Evolutionary conservation across 2,797 vertebrate genomes (phyloP).

Genomic region (Lophotriccus pileatus): DNA sequence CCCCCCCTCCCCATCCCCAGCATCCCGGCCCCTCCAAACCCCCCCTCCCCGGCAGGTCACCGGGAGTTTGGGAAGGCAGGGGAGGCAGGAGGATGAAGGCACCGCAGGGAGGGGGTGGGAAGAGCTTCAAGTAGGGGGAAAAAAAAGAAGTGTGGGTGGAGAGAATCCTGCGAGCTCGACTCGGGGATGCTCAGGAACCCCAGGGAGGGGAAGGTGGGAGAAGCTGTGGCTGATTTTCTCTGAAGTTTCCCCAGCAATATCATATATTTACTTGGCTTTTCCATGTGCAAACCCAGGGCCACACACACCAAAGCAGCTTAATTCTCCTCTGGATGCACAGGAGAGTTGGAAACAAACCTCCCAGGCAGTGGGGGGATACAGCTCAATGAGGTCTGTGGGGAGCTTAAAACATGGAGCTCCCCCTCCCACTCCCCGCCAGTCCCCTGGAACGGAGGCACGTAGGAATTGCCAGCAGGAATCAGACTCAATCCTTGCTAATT

Average conservation of each 20-base stretch:
- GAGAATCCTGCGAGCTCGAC: slow-evolving; percentile 46
- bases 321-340: background rate
- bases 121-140: background rate
- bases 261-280: slow-evolving; percentile 38
- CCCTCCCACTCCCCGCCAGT: background rate
- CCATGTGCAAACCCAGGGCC: background rate
- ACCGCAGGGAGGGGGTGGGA: slow-evolving; percentile 28
- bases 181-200: slow-evolving; percentile 56
- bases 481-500: background rate
- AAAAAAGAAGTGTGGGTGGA: slow-evolving; percentile 37
- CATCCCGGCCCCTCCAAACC: background rate
- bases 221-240: slow-evolving; percentile 52
- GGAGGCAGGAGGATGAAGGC: background rate
- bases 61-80: background rate
- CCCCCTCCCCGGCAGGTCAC: background rate
- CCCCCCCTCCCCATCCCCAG: background rate
- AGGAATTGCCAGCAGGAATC: background rate
- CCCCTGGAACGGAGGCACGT: background rate
- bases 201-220: slow-evolving; percentile 65
- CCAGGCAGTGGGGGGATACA: background rate
- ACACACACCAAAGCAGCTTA: background rate
- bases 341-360: slow-evolving; percentile 4
- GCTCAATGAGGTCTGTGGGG: background rate
- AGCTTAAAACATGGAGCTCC: background rate
- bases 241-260: slow-evolving; percentile 50